phyloP scores from a whole-genome alignment of 2,888 invertebrate species.

The Napeogenes sylphis region DNA sequence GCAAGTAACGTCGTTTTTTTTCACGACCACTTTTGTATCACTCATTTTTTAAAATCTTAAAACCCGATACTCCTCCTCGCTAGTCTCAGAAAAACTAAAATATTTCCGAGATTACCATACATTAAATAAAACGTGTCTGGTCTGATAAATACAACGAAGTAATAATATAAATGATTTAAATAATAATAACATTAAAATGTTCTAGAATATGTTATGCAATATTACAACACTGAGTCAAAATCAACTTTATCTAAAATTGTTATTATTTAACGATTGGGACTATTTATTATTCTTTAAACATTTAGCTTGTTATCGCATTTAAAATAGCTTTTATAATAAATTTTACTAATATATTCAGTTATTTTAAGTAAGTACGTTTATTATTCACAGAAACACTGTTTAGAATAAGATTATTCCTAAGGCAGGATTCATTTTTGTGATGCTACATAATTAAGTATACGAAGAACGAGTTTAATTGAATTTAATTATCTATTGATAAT shows the following conservation, averaged over 20 bases:
- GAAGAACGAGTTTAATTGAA: too few species aligned
- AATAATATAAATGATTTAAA: slow-evolving; percentile 54
- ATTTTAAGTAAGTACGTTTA: too few species aligned
- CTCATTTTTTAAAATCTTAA: slow-evolving; percentile 30
- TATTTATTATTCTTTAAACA: not conserved
- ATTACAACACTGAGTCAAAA: slow-evolving; percentile 21
- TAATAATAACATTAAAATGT: slow-evolving; percentile 48
- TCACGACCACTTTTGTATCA: slow-evolving; percentile 28
- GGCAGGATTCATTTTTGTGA: too few species aligned
- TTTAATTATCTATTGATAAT: too few species aligned
- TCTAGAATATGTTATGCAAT: slow-evolving; percentile 48
- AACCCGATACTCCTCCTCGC: slow-evolving; percentile 32
- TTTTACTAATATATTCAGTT: too few species aligned
- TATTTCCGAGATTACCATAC: slow-evolving; percentile 35
- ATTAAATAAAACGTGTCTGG: slow-evolving; percentile 52
- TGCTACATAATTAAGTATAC: too few species aligned
- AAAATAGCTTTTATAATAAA: too few species aligned
- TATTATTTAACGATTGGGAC: slow-evolving; percentile 8
- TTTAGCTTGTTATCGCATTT: not conserved
- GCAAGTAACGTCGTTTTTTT: slow-evolving; percentile 49
- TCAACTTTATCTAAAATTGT: slow-evolving; percentile 9
- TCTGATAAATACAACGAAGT: slow-evolving; percentile 42
- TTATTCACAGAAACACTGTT: too few species aligned
- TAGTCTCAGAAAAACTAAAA: slow-evolving; percentile 46
- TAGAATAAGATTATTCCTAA: too few species aligned